Percentiles rank a stretch among this genome's conserved stretches.
These are phyloP conservation scores for Pelodiscus sinensis DNA, from an alignment of 2,113 vertebrate genomes.

Conservation along the genomic window DNA sequence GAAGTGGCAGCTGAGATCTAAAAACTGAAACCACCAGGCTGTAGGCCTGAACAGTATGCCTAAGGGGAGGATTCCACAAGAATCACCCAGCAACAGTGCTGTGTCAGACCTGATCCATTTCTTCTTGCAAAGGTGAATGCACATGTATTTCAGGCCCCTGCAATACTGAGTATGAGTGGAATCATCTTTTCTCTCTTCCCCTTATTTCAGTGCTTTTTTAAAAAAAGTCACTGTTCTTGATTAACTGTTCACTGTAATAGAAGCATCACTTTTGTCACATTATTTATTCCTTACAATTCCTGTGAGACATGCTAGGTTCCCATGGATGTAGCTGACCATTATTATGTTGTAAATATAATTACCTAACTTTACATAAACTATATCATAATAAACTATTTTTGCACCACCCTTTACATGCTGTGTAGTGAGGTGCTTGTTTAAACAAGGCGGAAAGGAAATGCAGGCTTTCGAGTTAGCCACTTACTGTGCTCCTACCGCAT, in stretches of 20 bases:
- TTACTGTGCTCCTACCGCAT: background rate
- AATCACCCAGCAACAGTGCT: rapidly evolving
- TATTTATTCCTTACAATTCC: conserved; percentile 77
- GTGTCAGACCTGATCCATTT: rapidly evolving
- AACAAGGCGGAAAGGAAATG: background rate
- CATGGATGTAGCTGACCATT: conserved; percentile 78
- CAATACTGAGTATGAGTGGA: background rate
- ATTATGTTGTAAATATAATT: conserved; percentile 83
- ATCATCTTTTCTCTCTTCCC: background rate
- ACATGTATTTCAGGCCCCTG: background rate
- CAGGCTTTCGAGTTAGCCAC: rapidly evolving
- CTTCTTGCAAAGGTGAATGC: background rate
- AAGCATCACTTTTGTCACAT: conserved; percentile 65
- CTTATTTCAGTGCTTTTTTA: conserved; percentile 47
- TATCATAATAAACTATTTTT: conserved; percentile 88
- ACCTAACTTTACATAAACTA: conserved; percentile 82
- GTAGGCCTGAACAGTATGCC: rapidly evolving
- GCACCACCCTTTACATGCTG: conserved; percentile 75
- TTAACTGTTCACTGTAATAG: conserved; percentile 51
- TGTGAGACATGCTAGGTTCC: conserved; percentile 74
- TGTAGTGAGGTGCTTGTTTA: conserved; percentile 35
- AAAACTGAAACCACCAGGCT: background rate
- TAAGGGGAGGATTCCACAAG: background rate
- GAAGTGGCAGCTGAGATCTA: background rate
- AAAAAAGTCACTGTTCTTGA: conserved; percentile 6